Evolutionary conservation across 2,797 vertebrate species (phyloP).

Genomic region (Lagodon rhomboides): DNA sequence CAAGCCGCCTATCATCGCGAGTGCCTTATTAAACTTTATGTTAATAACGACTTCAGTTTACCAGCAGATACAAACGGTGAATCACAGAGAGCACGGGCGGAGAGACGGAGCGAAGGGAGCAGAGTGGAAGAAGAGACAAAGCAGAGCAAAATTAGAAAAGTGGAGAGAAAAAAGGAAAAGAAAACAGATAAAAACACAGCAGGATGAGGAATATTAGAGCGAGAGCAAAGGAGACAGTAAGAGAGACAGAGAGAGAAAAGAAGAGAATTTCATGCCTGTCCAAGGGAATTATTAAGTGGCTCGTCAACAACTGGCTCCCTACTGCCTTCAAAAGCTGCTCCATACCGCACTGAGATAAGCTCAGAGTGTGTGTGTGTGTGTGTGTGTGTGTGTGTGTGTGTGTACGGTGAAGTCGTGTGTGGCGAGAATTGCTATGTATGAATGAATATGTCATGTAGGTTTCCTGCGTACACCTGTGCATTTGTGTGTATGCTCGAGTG

Average conservation of each 20-base stretch:
- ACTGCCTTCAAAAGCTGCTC: conserved; percentile 74
- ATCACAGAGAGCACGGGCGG: conserved; percentile 1
- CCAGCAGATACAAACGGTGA: neutral
- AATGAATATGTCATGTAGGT: conserved; percentile 38
- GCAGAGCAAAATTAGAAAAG: conserved; percentile 32
- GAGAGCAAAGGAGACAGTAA: conserved; percentile 50
- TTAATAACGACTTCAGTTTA: conserved; percentile 8
- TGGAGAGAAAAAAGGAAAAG: conserved; percentile 22
- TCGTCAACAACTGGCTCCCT: conserved; percentile 74
- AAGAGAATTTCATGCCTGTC: conserved; percentile 80
- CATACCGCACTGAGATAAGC: conserved; percentile 66
- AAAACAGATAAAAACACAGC: conserved; percentile 45
- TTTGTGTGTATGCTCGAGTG: conserved; percentile 3
- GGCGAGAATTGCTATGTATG: conserved; percentile 44
- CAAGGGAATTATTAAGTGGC: conserved; percentile 82
- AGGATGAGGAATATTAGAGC: conserved; percentile 52
- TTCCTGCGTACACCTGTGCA: conserved; percentile 30
- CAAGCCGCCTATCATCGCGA: conserved; percentile 1
- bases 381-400: conserved; percentile 19
- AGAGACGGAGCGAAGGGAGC: neutral
- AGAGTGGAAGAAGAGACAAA: conserved; percentile 12
- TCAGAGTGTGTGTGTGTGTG: conserved; percentile 45
- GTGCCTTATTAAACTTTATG: conserved; percentile 29
- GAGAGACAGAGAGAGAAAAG: conserved; percentile 59
- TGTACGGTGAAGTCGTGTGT: conserved; percentile 23